Percentiles rank a stretch among this genome's conserved stretches.
Conservation (phyloP, 2,113 vertebrate genomes). For the Trichechus manatus region DNA sequence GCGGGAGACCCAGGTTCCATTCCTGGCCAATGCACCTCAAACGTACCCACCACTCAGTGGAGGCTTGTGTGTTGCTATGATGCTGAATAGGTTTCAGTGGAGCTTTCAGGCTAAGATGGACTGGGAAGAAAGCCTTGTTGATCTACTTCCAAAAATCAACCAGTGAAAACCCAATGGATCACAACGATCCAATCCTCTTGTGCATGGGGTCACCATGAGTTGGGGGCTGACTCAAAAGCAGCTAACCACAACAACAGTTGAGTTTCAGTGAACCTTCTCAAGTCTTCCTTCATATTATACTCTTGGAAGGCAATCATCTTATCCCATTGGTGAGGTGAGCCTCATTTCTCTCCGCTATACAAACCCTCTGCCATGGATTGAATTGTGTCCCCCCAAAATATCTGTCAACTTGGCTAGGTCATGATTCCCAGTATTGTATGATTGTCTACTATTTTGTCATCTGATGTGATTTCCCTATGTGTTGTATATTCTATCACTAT, state of each 20-base stretch:
- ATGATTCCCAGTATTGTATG: no score
- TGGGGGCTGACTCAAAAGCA: not conserved
- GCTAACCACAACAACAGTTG: not conserved
- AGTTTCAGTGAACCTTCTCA: slow-evolving; percentile 37
- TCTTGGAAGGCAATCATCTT: slow-evolving; percentile 30
- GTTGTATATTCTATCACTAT: no score
- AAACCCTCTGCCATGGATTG: not conserved
- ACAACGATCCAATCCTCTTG: not conserved
- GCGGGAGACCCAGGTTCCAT: not conserved
- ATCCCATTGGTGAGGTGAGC: not conserved
- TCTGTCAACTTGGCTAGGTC: no score
- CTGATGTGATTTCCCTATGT: no score
- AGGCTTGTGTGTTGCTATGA: not conserved
- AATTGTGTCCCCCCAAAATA: no score
- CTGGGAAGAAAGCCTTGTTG: not conserved
- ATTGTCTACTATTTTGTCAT: no score
- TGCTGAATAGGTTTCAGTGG: not conserved
- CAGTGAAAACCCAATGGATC: not conserved
- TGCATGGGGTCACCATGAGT: not conserved
- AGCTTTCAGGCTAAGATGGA: not conserved
- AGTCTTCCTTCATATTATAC: slow-evolving; percentile 52
- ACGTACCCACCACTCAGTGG: not conserved
- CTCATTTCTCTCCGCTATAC: slow-evolving; percentile 39
- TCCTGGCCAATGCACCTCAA: not conserved
- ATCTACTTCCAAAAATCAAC: not conserved